Evolutionary conservation across 2,888 invertebrate species (phyloP), one percentile per base, ranked within the genome.

Genomic region (Spisula subtruncata): DNA sequence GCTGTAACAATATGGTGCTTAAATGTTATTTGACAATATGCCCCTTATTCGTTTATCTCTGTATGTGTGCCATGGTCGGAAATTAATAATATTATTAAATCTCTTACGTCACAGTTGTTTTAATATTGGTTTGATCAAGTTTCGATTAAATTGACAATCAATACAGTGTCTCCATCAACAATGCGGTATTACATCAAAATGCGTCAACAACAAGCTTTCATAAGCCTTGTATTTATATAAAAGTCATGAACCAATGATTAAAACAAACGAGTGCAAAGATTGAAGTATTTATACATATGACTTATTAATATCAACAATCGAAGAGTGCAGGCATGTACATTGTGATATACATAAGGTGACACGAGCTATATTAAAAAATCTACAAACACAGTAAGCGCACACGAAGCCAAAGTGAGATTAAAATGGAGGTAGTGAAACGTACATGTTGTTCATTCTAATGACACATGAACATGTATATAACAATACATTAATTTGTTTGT

Each of bases 101-200:
- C 18, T 35, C 0, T 75, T 35, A 75, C 25, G 60, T 66, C n/a
- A 66, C n/a, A 6, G 60, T 25, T 66, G 75, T 35, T 75, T 75
- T 75, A 75, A 32, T 35, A 16, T 75, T 14, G 14, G 35, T 18
- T 66, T 32, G 35, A 35, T 35, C 75, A 75, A 75, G 75, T 75
- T 75, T 75, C 75, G 32, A 32, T 75, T 75, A 32, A 75, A 75
- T 75, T 14, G 5, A 75, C 32, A 32, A 75, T 75, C 75, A 75
- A 75, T 66, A 66, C 25, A 25, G 8, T 66, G 25, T 25, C 25
- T 66, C 2, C 51, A 1, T 66, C 25, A 25, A 25, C n/a, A 25
- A 25, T 25, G n/a, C 5, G 18, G 20, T 25, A 66, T 66, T 66
- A 66, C 60, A 66, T 25, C 8, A 25, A 66, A 66, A 66, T 66